Conservation (phyloP, 2,888 invertebrate species). For the Chalcis sispes region DNA sequence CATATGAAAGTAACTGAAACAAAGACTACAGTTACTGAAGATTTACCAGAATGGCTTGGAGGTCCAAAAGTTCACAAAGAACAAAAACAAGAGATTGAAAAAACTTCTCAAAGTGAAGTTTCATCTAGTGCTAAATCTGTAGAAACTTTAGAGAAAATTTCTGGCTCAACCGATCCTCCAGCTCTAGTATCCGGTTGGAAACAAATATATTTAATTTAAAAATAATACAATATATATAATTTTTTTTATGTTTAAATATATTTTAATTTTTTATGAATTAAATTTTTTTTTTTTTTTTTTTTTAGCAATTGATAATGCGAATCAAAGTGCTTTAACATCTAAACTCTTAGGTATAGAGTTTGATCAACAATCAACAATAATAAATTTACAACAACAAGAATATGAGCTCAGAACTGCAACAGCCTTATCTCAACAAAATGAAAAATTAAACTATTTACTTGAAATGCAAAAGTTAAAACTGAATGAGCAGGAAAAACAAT, state of each 20-base stretch:
- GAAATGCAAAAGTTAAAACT: slow-evolving; percentile 65
- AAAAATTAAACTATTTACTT: slow-evolving; percentile 65
- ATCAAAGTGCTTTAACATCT: slow-evolving; percentile 55
- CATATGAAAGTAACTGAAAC: slow-evolving; percentile 5
- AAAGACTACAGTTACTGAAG: slow-evolving; percentile 56
- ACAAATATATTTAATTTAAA: slow-evolving; percentile 3
- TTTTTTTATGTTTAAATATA: slow-evolving; percentile 3
- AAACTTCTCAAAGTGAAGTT: slow-evolving; percentile 17
- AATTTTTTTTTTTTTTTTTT: too few species aligned
- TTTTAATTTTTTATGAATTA: background rate
- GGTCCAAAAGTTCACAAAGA: slow-evolving; percentile 62
- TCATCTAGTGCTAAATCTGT: slow-evolving; percentile 28
- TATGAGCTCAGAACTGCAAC: slow-evolving; percentile 66
- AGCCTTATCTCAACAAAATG: slow-evolving; percentile 68
- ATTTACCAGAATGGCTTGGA: slow-evolving; percentile 72
- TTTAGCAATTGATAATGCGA: slow-evolving; percentile 20
- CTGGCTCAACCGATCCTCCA: slow-evolving; percentile 3
- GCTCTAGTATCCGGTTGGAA: slow-evolving; percentile 7
- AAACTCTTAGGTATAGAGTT: slow-evolving; percentile 65
- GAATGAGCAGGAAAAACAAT: slow-evolving; percentile 68
- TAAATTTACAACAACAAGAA: slow-evolving; percentile 70
- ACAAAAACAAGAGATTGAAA: slow-evolving; percentile 48
- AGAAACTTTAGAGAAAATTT: slow-evolving; percentile 25
- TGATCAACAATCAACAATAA: slow-evolving; percentile 68
- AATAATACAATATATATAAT: background rate